These are phyloP conservation scores for Argyrosomus japonicus DNA, from an alignment of 2,113 vertebrate species.

Conservation along the genomic window DNA sequence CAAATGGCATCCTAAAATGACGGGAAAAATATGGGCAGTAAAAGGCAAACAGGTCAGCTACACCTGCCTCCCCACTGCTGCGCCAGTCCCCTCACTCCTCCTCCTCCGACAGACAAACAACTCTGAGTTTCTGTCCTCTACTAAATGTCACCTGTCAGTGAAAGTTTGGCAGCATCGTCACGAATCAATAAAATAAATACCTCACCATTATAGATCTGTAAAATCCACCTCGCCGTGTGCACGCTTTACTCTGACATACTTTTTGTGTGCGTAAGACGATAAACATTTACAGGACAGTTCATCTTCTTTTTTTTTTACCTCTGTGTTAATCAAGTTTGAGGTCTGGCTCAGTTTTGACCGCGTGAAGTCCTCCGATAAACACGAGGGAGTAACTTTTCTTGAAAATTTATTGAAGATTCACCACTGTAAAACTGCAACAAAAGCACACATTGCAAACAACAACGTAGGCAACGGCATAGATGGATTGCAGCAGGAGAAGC, in stretches of 20 bases:
- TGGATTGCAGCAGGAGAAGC: not conserved
- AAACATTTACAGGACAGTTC: not conserved
- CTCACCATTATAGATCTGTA: not conserved
- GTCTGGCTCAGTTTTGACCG: not conserved
- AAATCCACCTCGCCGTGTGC: not conserved
- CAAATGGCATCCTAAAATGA: not conserved
- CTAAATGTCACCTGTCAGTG: slow-evolving; percentile 41
- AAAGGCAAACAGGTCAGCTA: slow-evolving; percentile 29
- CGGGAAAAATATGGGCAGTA: not conserved
- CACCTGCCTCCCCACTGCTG: not conserved
- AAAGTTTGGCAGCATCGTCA: slow-evolving; percentile 22
- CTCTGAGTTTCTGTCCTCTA: slow-evolving; percentile 34
- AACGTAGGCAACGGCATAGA: not conserved
- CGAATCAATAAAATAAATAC: slow-evolving; percentile 38
- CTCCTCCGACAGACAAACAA: slow-evolving; percentile 25
- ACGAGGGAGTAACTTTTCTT: not conserved
- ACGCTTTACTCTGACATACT: not conserved
- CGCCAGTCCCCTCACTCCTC: not conserved
- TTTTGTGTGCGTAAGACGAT: not conserved
- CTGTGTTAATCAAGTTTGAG: slow-evolving; percentile 3
- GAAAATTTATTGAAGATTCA: not conserved
- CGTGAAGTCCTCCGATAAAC: not conserved
- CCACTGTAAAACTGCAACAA: not conserved
- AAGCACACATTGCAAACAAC: slow-evolving; percentile 2
- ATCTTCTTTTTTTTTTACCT: not conserved